Evolutionary conservation across 1,140 invertebrate genomes (phyloP), one percentile per base, ranked within the genome.

Genomic region (Trichonephila inaurata): DNA sequence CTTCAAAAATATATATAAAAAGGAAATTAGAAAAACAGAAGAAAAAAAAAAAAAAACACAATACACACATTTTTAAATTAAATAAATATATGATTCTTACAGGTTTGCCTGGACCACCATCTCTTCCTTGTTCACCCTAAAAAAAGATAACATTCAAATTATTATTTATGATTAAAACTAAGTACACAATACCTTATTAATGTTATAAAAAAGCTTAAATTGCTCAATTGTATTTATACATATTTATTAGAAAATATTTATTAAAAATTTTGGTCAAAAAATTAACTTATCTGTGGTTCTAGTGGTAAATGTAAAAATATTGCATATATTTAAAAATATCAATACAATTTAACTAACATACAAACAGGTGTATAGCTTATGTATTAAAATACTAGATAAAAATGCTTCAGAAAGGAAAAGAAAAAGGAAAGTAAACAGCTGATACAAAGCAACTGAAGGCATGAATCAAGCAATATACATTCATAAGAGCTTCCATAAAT

Each of bases 91-190:
- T 72, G 4, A 61, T 58, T 92, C 95, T 94, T 94, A 95, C 95
- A 69, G 95, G 94, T 24, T 94, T 92, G 64, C 96, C 96, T 40
- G 95, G 95, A 19, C 89, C 87, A 12, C 96, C 96, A 95, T 96
- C 95, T 60, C 95, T 94, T 18, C 96, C 96, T 72, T 95, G 95
- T 94, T 98, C 98, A 94, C 98, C 98, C 95, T 95, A 88, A 88
- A 95, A n/a, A 89, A 12, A 60, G 3, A 19, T 24, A 60, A 60
- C 5, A 28, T 33, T 81, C 33, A 28, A 40, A 19, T 83, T 40
- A 40, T 40, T 4, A 83, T 51, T 40, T 4, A 83, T 51, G 14
- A 18, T 40, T 44, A 83, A 18, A 83, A 58, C 21, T n/a, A 51
- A 51, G 51, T 51, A 51, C 51, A 51, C 51, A 51, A 12, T 51